A percentile compares a stretch with the other conserved stretches of the same genome.
These are phyloP conservation scores for Anguilla rostrata DNA, from an alignment of 2,113 vertebrate genomes.

Conservation along the genomic window DNA sequence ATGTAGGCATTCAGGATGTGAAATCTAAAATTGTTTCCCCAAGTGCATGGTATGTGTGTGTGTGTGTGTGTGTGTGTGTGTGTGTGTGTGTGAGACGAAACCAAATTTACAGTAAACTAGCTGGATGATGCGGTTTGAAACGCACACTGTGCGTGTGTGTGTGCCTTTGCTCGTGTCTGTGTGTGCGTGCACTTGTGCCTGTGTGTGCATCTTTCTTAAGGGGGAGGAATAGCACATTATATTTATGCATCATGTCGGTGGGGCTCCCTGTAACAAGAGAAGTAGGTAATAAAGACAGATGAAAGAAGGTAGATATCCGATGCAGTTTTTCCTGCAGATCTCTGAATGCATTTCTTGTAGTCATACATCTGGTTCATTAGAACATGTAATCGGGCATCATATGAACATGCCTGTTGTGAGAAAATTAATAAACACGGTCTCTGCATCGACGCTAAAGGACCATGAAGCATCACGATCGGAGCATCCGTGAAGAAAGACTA, in stretches of 20 bases:
- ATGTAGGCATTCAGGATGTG: not conserved
- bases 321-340: not conserved
- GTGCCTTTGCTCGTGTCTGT: too few relatives aligned
- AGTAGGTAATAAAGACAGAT: not conserved
- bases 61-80: not conserved
- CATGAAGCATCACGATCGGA: not conserved
- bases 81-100: not conserved
- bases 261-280: not conserved
- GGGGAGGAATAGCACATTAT: not conserved
- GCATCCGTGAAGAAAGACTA: not conserved
- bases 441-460: not conserved
- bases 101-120: not conserved
- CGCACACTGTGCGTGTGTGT: not conserved
- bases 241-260: not conserved
- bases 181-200: not conserved
- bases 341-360: not conserved
- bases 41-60: not conserved
- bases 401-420: not conserved
- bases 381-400: not conserved
- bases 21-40: not conserved
- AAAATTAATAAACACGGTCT: not conserved
- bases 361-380: not conserved
- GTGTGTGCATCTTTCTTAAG: not conserved
- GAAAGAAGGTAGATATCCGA: not conserved
- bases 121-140: not conserved